A percentile compares a stretch with the other conserved stretches of the same genome.
These are phyloP conservation scores for Hiodon tergisus DNA, from an alignment of 2,113 vertebrate species.

Conservation along the genomic window DNA sequence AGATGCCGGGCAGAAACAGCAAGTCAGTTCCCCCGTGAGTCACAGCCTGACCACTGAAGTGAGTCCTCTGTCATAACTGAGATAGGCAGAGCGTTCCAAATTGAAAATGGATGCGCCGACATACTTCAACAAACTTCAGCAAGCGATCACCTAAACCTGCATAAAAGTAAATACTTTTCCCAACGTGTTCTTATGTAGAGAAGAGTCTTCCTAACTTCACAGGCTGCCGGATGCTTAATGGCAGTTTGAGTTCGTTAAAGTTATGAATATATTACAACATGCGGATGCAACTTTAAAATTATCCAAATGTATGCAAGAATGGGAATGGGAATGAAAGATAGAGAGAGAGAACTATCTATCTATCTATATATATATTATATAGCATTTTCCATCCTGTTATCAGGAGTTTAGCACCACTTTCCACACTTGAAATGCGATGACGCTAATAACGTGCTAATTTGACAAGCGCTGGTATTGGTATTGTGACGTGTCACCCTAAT, in stretches of 20 bases:
- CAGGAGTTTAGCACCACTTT: conserved; percentile 49
- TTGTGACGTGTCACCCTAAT: conserved; percentile 64
- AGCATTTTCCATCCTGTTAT: conserved; percentile 36
- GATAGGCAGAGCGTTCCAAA: background rate
- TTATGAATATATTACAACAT: no score
- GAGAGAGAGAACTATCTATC: no score
- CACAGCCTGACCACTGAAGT: background rate
- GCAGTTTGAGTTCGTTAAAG: no score
- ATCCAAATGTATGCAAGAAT: no score
- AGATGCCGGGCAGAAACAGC: background rate
- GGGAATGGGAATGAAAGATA: no score
- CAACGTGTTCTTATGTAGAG: no score
- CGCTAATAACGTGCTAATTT: conserved; percentile 65
- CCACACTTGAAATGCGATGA: conserved; percentile 44
- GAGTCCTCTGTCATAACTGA: background rate
- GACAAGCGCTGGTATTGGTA: conserved; percentile 59
- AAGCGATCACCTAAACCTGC: background rate
- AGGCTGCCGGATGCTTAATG: no score
- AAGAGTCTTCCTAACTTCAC: no score
- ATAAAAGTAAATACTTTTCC: no score
- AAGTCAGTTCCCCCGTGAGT: background rate
- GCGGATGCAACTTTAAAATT: no score
- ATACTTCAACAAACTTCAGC: background rate
- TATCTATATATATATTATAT: background rate
- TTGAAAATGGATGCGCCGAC: background rate